Percentiles rank a stretch among this genome's conserved stretches.
These are phyloP conservation scores for Acanthaster planci DNA, from an alignment of 35 echinoderm and acorn worm genomes.

Conservation along the genomic window DNA sequence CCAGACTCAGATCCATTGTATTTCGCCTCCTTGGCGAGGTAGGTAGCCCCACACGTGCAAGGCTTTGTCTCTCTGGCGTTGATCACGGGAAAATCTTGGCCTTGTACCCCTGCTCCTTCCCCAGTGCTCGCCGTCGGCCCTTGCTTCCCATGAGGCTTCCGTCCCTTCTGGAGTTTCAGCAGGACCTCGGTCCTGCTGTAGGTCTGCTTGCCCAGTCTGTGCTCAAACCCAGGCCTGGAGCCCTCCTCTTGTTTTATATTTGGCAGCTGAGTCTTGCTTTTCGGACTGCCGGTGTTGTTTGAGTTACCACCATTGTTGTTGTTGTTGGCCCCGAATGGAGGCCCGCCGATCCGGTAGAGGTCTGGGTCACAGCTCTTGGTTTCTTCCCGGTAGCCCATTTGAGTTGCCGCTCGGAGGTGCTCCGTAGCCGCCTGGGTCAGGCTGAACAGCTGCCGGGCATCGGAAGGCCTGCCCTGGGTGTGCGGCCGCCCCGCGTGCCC, in stretches of 20 bases:
- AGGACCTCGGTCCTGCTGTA: conserved; percentile 7
- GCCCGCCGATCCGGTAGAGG: not conserved
- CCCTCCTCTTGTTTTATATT: conserved; percentile 1
- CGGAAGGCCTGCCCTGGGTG: not conserved
- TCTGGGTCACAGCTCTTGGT: not conserved
- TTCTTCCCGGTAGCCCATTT: not conserved
- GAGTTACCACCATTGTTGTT: not conserved
- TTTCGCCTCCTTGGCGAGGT: not conserved
- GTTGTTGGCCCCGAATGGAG: not conserved
- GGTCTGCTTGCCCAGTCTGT: not conserved
- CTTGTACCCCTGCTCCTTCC: not conserved
- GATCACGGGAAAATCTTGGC: conserved; percentile 6
- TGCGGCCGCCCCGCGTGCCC: not conserved
- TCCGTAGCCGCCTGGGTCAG: not conserved
- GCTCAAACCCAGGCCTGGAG: not conserved
- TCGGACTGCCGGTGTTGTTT: not conserved
- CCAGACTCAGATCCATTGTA: not conserved
- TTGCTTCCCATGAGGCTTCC: not conserved
- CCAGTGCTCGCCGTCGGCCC: not conserved
- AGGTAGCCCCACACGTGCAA: not conserved
- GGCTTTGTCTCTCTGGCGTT: not conserved
- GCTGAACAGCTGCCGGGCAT: conserved; percentile 8
- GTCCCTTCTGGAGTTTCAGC: not conserved
- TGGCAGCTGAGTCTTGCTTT: conserved; percentile 2
- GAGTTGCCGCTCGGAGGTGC: not conserved